phyloP scores from a whole-genome alignment of 2,797 vertebrate genomes.

The Pipistrellus kuhlii region DNA sequence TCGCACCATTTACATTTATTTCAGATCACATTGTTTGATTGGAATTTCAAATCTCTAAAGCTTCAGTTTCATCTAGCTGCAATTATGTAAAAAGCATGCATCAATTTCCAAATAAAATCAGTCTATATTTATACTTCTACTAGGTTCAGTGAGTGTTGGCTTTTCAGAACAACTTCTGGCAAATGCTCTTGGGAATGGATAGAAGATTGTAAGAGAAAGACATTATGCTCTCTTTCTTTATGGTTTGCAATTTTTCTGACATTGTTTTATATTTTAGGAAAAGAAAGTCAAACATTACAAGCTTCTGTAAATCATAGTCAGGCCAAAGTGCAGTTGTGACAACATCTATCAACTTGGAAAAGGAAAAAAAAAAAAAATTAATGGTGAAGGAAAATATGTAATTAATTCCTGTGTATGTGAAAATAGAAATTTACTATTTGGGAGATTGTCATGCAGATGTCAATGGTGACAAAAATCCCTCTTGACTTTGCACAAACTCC shows the following conservation, averaged over 20 bases:
- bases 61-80: conserved; percentile 64
- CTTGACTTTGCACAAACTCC: not conserved
- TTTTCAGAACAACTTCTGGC: conserved; percentile 34
- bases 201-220: conserved; percentile 39
- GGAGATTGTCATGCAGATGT: not conserved
- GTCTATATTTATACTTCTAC: conserved; percentile 66
- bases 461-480: conserved; percentile 26
- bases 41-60: conserved; percentile 71
- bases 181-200: conserved; percentile 37
- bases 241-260: conserved; percentile 43
- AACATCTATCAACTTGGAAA: not conserved
- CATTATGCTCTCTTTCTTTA: not conserved
- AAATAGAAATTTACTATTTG: conserved; percentile 23
- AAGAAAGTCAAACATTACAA: conserved; percentile 5
- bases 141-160: conserved; percentile 32
- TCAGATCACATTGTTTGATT: conserved; percentile 71
- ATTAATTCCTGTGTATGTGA: not conserved
- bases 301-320: not conserved
- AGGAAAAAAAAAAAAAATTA: not conserved
- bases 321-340: not conserved
- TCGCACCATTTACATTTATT: conserved; percentile 67
- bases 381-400: not conserved
- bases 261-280: conserved; percentile 30
- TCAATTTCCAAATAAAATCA: conserved; percentile 76
- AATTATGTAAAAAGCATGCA: conserved; percentile 63